Percentiles rank a stretch among this genome's conserved stretches.
These are phyloP conservation scores for Hemicentrotus pulcherrimus DNA, from an alignment of 35 echinoderm and acorn worm species.

Conservation along the genomic window DNA sequence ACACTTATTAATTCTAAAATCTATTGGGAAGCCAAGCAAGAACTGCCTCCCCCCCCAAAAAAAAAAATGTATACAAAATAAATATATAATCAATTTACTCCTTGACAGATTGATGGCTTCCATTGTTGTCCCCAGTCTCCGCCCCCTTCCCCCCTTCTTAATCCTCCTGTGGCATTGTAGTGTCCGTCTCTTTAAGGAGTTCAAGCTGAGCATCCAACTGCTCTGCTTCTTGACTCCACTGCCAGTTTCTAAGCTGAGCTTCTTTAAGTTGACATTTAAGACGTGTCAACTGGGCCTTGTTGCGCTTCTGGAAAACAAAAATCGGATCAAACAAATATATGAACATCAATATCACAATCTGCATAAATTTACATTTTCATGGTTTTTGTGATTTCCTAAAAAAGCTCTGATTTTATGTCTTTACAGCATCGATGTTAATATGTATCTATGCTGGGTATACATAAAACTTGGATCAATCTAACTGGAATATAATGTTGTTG, in stretches of 20 bases:
- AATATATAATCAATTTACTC: no score
- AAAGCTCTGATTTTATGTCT: no score
- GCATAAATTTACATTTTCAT: not conserved
- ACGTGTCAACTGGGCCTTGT: slow-evolving; percentile 79
- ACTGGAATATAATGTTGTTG: no score
- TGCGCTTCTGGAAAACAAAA: slow-evolving; percentile 68
- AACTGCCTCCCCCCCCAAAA: not conserved
- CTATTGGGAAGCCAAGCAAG: no score
- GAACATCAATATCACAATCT: not conserved
- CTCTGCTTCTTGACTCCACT: slow-evolving; percentile 79
- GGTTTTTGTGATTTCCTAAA: no score
- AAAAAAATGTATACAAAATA: not conserved
- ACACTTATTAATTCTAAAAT: no score
- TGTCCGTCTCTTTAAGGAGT: not conserved
- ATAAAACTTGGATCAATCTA: no score
- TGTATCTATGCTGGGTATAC: no score
- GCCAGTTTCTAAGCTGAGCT: slow-evolving; percentile 78
- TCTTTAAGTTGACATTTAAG: slow-evolving; percentile 81
- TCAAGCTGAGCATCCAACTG: slow-evolving; percentile 73
- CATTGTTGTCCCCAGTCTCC: not conserved
- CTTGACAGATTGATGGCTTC: not conserved
- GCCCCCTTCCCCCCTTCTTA: not conserved
- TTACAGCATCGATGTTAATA: no score
- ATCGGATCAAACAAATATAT: not conserved
- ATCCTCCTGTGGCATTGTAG: not conserved